A percentile compares a stretch with the other conserved stretches of the same genome.
These are phyloP conservation scores for Muscicapa striata DNA, from an alignment of 2,797 vertebrate genomes.

Conservation along the genomic window DNA sequence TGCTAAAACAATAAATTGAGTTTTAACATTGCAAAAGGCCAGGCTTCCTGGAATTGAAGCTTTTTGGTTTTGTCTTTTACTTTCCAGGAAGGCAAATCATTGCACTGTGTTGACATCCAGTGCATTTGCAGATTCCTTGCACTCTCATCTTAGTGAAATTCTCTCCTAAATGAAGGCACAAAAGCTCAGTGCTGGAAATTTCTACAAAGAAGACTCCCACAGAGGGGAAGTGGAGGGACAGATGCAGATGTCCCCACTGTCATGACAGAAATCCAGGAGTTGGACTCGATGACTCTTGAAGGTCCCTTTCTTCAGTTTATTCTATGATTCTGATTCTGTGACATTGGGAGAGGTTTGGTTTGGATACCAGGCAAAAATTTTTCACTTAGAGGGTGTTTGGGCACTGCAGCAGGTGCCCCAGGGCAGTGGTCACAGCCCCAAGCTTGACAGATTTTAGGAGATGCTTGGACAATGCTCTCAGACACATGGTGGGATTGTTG, in stretches of 20 bases:
- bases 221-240: neutral
- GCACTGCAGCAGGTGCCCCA: neutral
- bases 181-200: neutral
- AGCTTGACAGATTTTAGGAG: too few species aligned
- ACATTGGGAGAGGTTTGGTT: neutral
- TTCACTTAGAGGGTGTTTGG: neutral
- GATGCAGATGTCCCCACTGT: neutral
- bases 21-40: neutral
- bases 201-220: neutral
- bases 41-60: conserved; percentile 26
- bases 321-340: neutral
- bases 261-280: rapidly evolving
- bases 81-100: conserved; percentile 22
- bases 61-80: neutral
- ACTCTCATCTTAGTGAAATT: neutral
- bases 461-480: neutral
- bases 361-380: neutral
- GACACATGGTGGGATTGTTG: too few species aligned
- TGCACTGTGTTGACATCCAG: neutral
- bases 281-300: neutral
- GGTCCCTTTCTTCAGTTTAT: neutral
- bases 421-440: neutral
- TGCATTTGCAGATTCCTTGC: neutral
- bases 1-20: neutral
- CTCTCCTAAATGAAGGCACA: neutral